Base-by-base conservation (phyloP, 1,140 invertebrate species). In the Aleiodes sp. region DNA sequence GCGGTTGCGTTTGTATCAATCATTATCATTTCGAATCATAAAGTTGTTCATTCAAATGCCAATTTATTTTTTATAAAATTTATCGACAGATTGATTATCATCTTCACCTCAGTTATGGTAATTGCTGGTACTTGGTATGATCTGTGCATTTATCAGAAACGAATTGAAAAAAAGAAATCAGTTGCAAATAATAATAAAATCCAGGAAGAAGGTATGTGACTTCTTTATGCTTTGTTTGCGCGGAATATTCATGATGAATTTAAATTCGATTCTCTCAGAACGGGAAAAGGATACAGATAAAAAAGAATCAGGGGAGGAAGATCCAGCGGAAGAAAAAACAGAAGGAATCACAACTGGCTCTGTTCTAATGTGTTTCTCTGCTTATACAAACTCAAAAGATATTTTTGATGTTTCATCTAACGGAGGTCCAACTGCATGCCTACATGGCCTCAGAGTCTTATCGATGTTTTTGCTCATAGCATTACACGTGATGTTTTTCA, bases 401-500 rank as follows among this genome's bases (percentile, higher is more conserved):
- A 81, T 84, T 35, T 80, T 85, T 7, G 52, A 68, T 19, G 80
- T 78, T 0, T 77, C 79, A 19, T 24, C 80, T 0, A 12, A 59
- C 4, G 3, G 57, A 0, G 76, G 84, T 37, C 74, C 79, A 0
- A 31, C 87, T 2, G 33, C 71, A 0, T 28, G 70, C 0, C 81
- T 88, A 9, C 85, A 88, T 39, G 84, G 87, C 0, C 10, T 88
- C 3, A 76, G 80, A 68, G 85, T 87, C 70, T 73, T 87, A 4
- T 77, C 81, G 12, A 88, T 88, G 84, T n/a, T 82, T 4, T 88
- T 87, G 87, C 81, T 88, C 16, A 78, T 87, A 7, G 72, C 83
- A 57, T 78, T 78, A 3, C 87, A 88, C 46, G 79, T 81, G 4
- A 59, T 84, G 7, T 86, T 80, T 71, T 88, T 82, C 67, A 76